Conservation (phyloP, 2,797 vertebrate genomes). For the Squalus acanthias region DNA sequence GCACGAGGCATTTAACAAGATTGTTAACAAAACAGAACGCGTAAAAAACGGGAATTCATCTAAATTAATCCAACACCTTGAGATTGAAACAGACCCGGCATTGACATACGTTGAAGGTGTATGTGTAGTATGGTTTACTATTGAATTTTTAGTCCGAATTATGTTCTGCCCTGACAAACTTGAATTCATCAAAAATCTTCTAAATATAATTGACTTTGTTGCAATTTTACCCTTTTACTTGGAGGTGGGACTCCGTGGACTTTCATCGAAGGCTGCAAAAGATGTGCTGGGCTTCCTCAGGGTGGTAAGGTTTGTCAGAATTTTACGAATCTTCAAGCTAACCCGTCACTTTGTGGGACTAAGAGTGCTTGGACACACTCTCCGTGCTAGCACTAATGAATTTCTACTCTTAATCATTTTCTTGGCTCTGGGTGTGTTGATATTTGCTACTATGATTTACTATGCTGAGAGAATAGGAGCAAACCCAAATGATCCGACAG, state of each 20-base stretch:
- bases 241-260: slow-evolving; percentile 89
- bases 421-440: slow-evolving; percentile 89
- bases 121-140: slow-evolving; percentile 96
- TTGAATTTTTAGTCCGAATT: slow-evolving; percentile 93
- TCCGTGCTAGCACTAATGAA: slow-evolving; percentile 90
- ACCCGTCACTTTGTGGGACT: slow-evolving; percentile 94
- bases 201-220: slow-evolving; percentile 98
- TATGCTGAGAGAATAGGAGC: slow-evolving; percentile 92
- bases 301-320: slow-evolving; percentile 93
- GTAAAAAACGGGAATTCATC: slow-evolving; percentile 64
- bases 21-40: slow-evolving; percentile 88
- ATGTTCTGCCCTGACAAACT: slow-evolving; percentile 94
- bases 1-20: slow-evolving; percentile 94
- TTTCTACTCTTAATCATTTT: slow-evolving; percentile 97
- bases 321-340: slow-evolving; percentile 95
- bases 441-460: slow-evolving; percentile 99
- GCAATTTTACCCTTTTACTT: slow-evolving; percentile 94
- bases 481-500: slow-evolving; percentile 84
- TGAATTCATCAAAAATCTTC: slow-evolving; percentile 90
- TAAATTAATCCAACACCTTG: slow-evolving; percentile 73
- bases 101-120: slow-evolving; percentile 93
- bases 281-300: slow-evolving; percentile 94
- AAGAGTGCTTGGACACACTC: slow-evolving; percentile 87
- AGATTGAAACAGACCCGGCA: slow-evolving; percentile 91
- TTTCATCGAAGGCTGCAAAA: slow-evolving; percentile 94